Evolutionary conservation across 2,797 vertebrate genomes (phyloP), one percentile per base, ranked within the genome.

Genomic region (Protonibea diacanthus): DNA sequence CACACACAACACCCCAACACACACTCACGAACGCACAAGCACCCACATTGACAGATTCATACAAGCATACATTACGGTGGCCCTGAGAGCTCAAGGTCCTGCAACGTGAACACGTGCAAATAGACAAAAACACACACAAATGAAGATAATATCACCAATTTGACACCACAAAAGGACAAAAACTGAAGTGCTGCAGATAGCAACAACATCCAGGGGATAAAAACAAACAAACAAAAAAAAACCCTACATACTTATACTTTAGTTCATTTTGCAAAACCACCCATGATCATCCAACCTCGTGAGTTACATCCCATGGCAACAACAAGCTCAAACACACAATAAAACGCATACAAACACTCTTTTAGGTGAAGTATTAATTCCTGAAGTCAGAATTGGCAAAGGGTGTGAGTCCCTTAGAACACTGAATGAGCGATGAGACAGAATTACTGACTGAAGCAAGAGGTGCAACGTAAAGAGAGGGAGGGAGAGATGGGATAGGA

Each of bases 401-500:
- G 51, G 60, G 20, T 55, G 44, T 20, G 57, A 65, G 62, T 65
- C n/a, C 25, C 20, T 33, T 60, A 75, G 57, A 65, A 38, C 4
- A 20, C 44, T 15, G 57, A 84, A 70, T 69, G 76, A 63, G 61
- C 17, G 25, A 74, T 75, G 73, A 78, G 61, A 82, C 76, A 77
- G 67, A 80, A 77, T 53, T 27, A 73, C 45, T 63, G 80, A 88
- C 71, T 44, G 40, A 81, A 72, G 78, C 25, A 56, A 82, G 63
- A 58, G 38, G 51, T 76, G 52, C 14, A 40, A 18, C 3, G 3
- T 8, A 64, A 40, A 42, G 55, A 61, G 52, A 64, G 27, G 21
- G 33, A 33, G 70, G 51, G 67, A 64, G 27, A 15, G 25, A 71
- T 27, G 10, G 27, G 71, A 59, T n/a, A 56, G 62, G 45, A 68